Evolutionary conservation across 2,797 vertebrate species (phyloP).

Genomic region (Strix occidentalis): DNA sequence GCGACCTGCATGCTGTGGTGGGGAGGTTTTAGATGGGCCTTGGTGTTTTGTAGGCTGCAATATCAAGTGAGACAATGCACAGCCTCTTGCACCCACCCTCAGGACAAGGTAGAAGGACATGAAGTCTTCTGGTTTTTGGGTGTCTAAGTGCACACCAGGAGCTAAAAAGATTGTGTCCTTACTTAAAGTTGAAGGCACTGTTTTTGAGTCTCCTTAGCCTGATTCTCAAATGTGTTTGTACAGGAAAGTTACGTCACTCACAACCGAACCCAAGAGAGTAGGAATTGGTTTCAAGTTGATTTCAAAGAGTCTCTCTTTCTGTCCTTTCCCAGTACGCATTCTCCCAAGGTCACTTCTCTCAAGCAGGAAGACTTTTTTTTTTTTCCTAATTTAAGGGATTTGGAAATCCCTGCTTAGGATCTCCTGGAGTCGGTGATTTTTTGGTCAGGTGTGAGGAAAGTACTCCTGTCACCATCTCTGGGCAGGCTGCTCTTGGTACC

Average conservation of each 20-base stretch:
- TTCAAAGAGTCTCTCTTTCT: not conserved
- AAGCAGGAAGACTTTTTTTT: not conserved
- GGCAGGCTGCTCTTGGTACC: not conserved
- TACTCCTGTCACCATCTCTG: not conserved
- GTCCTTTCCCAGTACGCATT: not conserved
- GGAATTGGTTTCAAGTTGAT: not conserved
- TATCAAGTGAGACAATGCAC: not conserved
- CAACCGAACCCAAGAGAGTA: not conserved
- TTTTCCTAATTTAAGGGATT: not conserved
- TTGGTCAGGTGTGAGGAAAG: not conserved
- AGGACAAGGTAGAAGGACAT: not conserved
- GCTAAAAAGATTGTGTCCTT: not conserved
- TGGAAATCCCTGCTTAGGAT: not conserved
- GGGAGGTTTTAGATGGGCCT: not conserved
- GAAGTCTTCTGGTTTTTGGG: not conserved
- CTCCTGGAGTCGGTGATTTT: not conserved
- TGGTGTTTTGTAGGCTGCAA: not conserved
- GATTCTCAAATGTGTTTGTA: not conserved
- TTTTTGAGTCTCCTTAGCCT: not conserved
- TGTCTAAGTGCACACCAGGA: accelerated
- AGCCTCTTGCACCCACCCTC: accelerated
- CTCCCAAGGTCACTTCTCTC: not conserved
- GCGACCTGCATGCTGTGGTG: accelerated
- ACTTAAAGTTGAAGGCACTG: not conserved
- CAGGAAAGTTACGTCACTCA: not conserved